Percentiles rank a stretch among this genome's conserved stretches.
Evolutionary conservation across 2,797 vertebrate genomes (phyloP).

Genomic region (Premnoplex brunnescens): DNA sequence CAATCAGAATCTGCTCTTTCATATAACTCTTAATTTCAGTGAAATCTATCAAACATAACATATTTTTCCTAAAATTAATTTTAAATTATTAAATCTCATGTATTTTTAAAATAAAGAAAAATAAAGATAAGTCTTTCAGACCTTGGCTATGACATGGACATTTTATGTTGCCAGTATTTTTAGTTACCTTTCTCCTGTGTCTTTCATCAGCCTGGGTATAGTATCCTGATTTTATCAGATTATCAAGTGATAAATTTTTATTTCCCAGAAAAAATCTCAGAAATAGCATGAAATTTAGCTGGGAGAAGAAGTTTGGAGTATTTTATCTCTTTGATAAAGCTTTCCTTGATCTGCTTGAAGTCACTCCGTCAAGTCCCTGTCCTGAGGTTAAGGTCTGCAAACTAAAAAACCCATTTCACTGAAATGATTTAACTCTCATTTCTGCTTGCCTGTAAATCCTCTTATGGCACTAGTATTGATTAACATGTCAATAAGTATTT

Average conservation of each 20-base stretch:
- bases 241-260: neutral
- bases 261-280: neutral
- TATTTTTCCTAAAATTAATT: neutral
- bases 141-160: neutral
- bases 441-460: neutral
- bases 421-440: neutral
- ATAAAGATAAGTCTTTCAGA: neutral
- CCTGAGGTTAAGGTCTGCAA: neutral
- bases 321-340: constrained; percentile 3
- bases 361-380: neutral
- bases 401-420: neutral
- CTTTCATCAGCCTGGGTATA: neutral
- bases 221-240: neutral
- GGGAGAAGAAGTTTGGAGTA: neutral
- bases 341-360: constrained; percentile 6
- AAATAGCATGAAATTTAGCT: neutral
- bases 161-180: neutral
- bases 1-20: neutral
- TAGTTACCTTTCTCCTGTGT: neutral
- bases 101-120: neutral
- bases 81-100: neutral
- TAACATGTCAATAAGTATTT: neutral
- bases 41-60: neutral
- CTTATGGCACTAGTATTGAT: neutral
- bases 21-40: neutral